phyloP scores from a whole-genome alignment of 2,888 invertebrate genomes.

The Alsophila aescularia region DNA sequence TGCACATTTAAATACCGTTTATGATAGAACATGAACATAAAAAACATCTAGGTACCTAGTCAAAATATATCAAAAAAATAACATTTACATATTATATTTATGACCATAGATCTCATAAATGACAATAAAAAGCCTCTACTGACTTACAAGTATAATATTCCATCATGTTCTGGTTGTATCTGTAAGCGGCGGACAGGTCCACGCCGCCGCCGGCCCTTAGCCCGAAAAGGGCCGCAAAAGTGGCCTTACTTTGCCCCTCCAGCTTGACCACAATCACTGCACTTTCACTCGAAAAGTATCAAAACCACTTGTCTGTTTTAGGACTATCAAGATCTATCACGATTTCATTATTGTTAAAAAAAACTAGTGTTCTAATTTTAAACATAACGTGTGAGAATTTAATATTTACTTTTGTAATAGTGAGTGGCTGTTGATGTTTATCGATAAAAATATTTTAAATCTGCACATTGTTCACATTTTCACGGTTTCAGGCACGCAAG shows the following conservation, averaged over 20 bases:
- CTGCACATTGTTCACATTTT: too few species aligned
- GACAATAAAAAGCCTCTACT: background rate
- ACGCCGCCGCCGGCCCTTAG: conserved; percentile 89
- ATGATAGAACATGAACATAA: too few species aligned
- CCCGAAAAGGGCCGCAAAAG: conserved; percentile 87
- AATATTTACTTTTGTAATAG: background rate
- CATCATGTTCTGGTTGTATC: conserved; percentile 99
- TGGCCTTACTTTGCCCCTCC: conserved; percentile 87
- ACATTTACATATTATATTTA: background rate
- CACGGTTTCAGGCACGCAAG: too few species aligned
- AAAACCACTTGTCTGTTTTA: conserved; percentile 36
- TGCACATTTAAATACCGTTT: too few species aligned
- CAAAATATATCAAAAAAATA: too few species aligned
- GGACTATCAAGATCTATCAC: conserved; percentile 42
- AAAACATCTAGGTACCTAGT: too few species aligned
- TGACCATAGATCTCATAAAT: background rate
- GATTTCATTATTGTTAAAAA: conserved; percentile 41
- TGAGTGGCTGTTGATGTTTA: background rate
- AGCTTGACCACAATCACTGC: conserved; percentile 79
- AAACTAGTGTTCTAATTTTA: conserved; percentile 1
- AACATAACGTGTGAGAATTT: background rate
- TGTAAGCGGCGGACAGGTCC: conserved; percentile 96
- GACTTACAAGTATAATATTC: conserved; percentile 98
- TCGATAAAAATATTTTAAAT: background rate
- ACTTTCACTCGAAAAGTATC: conserved; percentile 48